phyloP scores from a whole-genome alignment of 2,888 invertebrate genomes.

The Ornithoptera alexandrae region DNA sequence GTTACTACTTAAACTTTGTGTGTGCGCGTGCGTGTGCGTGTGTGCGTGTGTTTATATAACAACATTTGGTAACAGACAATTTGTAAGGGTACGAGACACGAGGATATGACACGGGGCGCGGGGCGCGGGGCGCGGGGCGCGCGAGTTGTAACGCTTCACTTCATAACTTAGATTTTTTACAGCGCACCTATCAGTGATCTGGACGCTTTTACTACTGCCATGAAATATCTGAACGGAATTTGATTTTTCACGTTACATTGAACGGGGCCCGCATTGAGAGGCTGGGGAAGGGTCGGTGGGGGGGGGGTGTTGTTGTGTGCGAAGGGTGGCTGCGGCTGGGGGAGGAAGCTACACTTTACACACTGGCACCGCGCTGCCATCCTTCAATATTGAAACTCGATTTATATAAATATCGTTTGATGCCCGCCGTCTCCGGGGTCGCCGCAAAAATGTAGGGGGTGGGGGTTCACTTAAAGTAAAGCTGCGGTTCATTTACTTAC shows the following conservation, averaged over 20 bases:
- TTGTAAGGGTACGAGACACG: background rate
- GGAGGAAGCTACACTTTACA: background rate
- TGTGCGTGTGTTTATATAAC: background rate
- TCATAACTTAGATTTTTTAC: background rate
- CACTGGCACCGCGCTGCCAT: background rate
- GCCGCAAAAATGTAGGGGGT: no score
- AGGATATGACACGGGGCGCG: background rate
- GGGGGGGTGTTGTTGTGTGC: background rate
- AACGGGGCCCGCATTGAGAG: background rate
- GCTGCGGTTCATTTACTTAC: no score
- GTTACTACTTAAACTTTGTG: no score
- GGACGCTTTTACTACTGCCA: background rate
- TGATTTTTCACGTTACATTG: slow-evolving; percentile 1
- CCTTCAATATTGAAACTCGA: background rate
- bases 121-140: background rate
- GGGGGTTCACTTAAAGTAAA: no score
- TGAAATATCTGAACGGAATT: background rate
- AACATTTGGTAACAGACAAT: background rate
- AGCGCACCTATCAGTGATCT: background rate
- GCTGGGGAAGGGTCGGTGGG: background rate
- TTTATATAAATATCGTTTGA: background rate
- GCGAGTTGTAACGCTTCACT: background rate
- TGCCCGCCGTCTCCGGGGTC: no score
- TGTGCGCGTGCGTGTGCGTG: background rate
- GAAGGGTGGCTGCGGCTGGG: background rate